Base-by-base conservation (phyloP, 2,113 vertebrate genomes). In the Dicerorhinus sumatrensis region DNA sequence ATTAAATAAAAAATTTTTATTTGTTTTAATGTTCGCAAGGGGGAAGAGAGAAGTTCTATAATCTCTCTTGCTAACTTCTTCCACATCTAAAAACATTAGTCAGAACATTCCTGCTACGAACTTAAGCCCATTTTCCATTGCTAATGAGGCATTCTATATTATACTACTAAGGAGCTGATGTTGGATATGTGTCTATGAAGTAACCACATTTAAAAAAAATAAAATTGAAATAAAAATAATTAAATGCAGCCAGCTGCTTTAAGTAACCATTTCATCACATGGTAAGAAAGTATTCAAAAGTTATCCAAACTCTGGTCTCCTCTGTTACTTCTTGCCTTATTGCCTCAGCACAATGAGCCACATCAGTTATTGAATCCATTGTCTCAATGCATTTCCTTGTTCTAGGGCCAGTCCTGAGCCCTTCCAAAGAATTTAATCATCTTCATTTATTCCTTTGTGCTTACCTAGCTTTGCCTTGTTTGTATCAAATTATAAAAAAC, bases 141-240 rank as follows among this genome's bases (percentile, higher is more conserved):
- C 92, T 97, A 98, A 98, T 97, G 95, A 98, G 95, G 96, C 97
- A 98, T 97, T 97, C 96, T 97, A 97, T 96, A 98, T 96, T 94
- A 96, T 98, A 97, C 93, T 96, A 89, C 82, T 92, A 94, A 82
- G 88, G 87, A 95, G 87, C 60, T 97, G 96, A 96, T 95, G 96
- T 85, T 97, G 98, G 96, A 97, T 95, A 97, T 97, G 96, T 98
- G 94, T 97, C 95, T 97, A 94, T 98, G 97, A 96, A 98, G 95
- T 96, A 98, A 98, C 94, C 96, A 96, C 90, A 97, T 97, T 91
- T 95, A 3, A 95, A 97, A 96, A 89, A 97, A 97, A 94, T 89
- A 96, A 98, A 97, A 97, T 92, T 93, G 97, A 97, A 97, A 97
- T 97, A 97, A 98, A 98, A 98, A 98, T 97, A 98, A 98, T 97